Base-by-base conservation (phyloP, 2,797 vertebrate genomes). In the Bradypodion pumilum region DNA sequence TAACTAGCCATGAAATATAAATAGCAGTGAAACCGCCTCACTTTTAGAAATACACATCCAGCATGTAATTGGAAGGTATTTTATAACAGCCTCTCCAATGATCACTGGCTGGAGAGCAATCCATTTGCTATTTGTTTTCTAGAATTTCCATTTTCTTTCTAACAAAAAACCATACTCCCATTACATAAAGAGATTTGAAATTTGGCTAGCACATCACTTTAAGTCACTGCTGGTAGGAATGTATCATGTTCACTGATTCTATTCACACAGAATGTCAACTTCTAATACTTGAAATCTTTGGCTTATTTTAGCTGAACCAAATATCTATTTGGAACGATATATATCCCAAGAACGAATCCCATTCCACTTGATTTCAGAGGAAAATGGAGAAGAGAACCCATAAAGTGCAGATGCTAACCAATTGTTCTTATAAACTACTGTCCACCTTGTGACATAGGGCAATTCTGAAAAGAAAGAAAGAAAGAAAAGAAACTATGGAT, bases 1-100 rank as follows among this genome's bases (percentile, higher is more conserved):
- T 82, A 82, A 2, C 77, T 89, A 88, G 25, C 65, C 85, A 80
- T 89, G 60, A 91, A 94, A 91, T 89, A 93, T 88, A 89, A 79
- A 93, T 74, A 85, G 72, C 86, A 86, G 68, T 78, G 82, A 52
- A 84, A 2, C 56, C 84, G 91, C 84, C 85, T 42, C 77, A 78
- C 91, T 75, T 87, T 85, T 63, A 86, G 86, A 90, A 91, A 85
- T 66, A 79, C 69, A 83, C 40, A 87, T 0, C 0, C 74, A 69
- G 66, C 66, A 84, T 65, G 5, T 46, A 88, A 90, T 19, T 80
- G 73, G 75, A 88, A 87, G 10, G 0, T 6, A 73, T 59, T 69
- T 80, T 84, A 87, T 87, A 80, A 89, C 52, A 62, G n/a, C 60
- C 65, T 87, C 56, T 89, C 62, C 81, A 87, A 78, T 66, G 56